Evolutionary conservation across 2,888 invertebrate species (phyloP), one percentile per base, ranked within the genome.

Genomic region (Drosophila barbarae): DNA sequence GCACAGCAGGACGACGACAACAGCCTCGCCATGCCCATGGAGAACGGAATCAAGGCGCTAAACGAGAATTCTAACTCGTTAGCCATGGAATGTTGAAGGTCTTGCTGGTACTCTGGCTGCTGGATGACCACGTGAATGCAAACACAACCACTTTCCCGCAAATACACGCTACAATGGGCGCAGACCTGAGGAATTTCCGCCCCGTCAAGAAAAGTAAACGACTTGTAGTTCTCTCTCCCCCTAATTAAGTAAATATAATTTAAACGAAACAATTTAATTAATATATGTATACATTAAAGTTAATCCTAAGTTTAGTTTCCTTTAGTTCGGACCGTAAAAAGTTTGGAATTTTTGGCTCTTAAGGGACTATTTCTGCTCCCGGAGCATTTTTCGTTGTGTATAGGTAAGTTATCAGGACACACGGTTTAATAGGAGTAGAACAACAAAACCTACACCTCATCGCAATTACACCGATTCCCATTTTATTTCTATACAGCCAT

Each of bases 41-140:
- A 88, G 59, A 89, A 88, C 68, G 86, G 88, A 5, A 86, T 88
- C 4, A 76, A 75, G 41, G 85, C 87, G 49, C 75, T 88, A 18
- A 90, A 90, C 60, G 90, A 90, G 57, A 90, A 89, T 65, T 90
- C 90, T 34, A 90, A 90, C 77, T 90, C 90, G 0, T 76, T 90
- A 36, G 89, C 89, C 64, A 90, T 90, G 90, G 90, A 90, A 72
- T 90, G 90, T 79, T 90, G 87, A 78, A 76, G 52, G 38, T 47
- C 50, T 51, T 39, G 49, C 38, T 57, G 59, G 59, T 57, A 67
- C 64, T 61, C 38, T n/a, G 59, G 51, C 60, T 68, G 53, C 46
- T 57, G 46, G 46, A 44, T 23, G 46, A 35, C 46, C 41, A 23
- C 30, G 57, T 49, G 36, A 10, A 38, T 18, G 36, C 47, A 50